Conservation (phyloP, 1,140 invertebrate species). For the Nasonia longicornis region DNA sequence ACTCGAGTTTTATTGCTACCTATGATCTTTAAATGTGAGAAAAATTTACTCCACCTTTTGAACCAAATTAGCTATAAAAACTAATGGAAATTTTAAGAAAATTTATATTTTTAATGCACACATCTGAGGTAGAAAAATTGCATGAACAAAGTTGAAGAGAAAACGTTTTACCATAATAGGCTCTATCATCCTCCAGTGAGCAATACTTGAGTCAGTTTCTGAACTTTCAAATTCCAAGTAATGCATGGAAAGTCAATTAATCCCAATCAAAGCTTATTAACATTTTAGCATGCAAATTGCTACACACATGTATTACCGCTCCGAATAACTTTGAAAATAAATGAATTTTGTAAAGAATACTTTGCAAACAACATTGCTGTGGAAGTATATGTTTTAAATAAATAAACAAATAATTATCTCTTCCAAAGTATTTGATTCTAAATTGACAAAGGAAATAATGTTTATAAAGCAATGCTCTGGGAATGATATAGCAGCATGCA, state of each 20-base stretch:
- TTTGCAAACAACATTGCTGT: too few species aligned
- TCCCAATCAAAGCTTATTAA: neutral
- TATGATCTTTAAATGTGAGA: too few species aligned
- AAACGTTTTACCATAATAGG: neutral
- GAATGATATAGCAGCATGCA: neutral
- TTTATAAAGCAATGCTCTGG: neutral
- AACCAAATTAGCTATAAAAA: too few species aligned
- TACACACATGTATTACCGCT: neutral
- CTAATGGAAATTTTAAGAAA: too few species aligned
- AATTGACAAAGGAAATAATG: neutral
- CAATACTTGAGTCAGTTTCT: conserved; percentile 5
- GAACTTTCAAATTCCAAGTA: conserved; percentile 22
- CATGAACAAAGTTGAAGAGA: neutral
- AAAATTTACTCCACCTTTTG: too few species aligned
- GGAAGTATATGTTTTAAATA: too few species aligned
- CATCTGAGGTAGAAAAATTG: too few species aligned
- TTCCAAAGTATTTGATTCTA: neutral
- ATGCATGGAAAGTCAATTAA: conserved; percentile 6
- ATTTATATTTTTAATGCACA: too few species aligned
- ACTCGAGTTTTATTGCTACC: neutral
- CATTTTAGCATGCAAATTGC: neutral
- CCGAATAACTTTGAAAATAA: neutral
- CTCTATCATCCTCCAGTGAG: neutral
- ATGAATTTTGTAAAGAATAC: neutral
- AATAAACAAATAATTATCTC: neutral